Evolutionary conservation across 2,113 vertebrate species (phyloP).

Genomic region (Hipposideros armiger): DNA sequence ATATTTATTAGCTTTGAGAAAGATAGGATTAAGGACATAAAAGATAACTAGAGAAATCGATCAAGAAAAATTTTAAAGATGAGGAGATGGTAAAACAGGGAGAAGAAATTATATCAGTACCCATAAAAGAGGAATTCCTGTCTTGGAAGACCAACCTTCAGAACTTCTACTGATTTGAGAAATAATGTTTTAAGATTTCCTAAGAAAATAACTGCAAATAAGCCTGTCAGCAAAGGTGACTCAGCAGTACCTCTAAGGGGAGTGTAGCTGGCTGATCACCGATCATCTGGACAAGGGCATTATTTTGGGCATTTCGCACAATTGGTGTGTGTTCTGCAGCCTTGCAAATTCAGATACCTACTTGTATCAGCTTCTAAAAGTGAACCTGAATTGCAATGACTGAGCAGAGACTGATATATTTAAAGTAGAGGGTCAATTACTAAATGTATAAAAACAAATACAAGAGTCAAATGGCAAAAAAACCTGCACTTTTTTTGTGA

Average conservation of each 20-base stretch:
- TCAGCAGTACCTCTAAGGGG: neutral
- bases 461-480: neutral
- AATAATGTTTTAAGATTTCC: neutral
- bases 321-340: neutral
- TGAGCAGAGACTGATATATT: neutral
- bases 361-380: neutral
- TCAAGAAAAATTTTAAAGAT: conserved; percentile 32
- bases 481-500: neutral
- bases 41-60: neutral
- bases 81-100: neutral
- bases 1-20: conserved; percentile 7
- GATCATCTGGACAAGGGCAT: neutral
- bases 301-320: neutral
- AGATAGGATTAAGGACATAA: conserved; percentile 17
- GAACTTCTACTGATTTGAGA: conserved; percentile 12
- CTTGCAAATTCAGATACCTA: neutral
- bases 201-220: conserved; percentile 14
- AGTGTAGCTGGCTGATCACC: neutral
- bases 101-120: conserved; percentile 20
- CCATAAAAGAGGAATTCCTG: neutral
- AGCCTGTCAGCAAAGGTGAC: neutral
- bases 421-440: neutral
- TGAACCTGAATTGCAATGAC: neutral
- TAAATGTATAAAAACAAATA: conserved; percentile 51
- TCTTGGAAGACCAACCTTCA: conserved; percentile 24